phyloP scores from a whole-genome alignment of 2,888 invertebrate genomes.

The Lycophotia porphyrea region DNA sequence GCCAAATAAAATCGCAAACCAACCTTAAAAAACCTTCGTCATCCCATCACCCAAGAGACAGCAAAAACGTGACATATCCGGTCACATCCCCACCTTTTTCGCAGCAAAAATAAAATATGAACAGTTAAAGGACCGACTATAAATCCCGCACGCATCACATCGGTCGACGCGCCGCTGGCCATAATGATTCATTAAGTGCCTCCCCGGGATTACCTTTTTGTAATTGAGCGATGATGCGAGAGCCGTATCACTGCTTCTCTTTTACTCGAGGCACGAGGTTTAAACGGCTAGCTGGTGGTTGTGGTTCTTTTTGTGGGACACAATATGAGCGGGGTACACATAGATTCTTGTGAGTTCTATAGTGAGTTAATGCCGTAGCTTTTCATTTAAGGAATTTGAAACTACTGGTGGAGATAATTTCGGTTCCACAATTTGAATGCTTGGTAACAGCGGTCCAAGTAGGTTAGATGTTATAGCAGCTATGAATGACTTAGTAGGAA shows the following conservation, averaged over 20 bases:
- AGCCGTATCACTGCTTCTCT: slow-evolving; percentile 87
- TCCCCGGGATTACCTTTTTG: slow-evolving; percentile 89
- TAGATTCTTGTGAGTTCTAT: slow-evolving; percentile 7
- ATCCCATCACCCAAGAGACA: slow-evolving; percentile 58
- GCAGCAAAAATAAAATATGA: slow-evolving; percentile 68
- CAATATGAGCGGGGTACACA: slow-evolving; percentile 26
- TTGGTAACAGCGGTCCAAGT: background rate
- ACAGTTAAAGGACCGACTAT: slow-evolving; percentile 77
- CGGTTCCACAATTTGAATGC: background rate
- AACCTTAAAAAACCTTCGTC: slow-evolving; percentile 58
- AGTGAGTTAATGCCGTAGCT: background rate
- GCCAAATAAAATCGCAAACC: background rate
- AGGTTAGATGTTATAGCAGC: background rate
- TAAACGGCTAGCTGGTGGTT: slow-evolving; percentile 57
- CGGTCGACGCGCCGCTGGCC: slow-evolving; percentile 81
- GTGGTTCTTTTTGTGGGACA: slow-evolving; percentile 39
- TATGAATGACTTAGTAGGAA: background rate
- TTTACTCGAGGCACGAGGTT: slow-evolving; percentile 73
- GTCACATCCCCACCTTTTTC: slow-evolving; percentile 26
- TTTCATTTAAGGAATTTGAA: slow-evolving; percentile 14
- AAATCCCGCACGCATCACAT: slow-evolving; percentile 80
- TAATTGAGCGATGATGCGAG: slow-evolving; percentile 90
- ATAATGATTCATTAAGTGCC: slow-evolving; percentile 90
- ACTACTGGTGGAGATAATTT: background rate
- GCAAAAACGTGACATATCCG: slow-evolving; percentile 59